phyloP scores from a whole-genome alignment of 2,888 invertebrate species.

The Camponotus fellah region DNA sequence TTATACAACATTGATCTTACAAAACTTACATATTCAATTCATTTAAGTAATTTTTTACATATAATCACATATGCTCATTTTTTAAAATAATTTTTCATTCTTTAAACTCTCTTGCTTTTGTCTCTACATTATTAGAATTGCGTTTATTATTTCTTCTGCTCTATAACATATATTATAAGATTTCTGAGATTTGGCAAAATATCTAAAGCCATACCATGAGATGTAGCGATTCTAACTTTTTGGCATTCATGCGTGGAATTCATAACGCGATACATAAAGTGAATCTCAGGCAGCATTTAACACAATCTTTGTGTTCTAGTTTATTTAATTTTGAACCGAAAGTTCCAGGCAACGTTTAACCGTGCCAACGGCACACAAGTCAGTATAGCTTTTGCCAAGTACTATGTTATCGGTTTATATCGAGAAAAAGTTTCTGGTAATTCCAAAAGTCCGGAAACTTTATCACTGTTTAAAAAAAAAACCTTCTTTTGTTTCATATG shows the following conservation, averaged over 20 bases:
- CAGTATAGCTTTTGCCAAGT: conserved; percentile 58
- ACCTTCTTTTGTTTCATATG: conserved; percentile 34
- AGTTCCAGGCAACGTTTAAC: conserved; percentile 39
- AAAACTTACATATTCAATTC: neutral
- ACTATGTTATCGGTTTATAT: conserved; percentile 66
- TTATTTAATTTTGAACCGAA: conserved; percentile 44
- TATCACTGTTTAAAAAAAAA: conserved; percentile 35
- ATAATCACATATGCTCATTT: no score
- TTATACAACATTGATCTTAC: neutral
- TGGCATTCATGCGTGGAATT: conserved; percentile 29
- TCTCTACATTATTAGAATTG: neutral
- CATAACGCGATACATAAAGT: conserved; percentile 1
- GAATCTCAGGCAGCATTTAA: conserved; percentile 39
- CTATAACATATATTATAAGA: neutral
- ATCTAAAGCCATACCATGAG: neutral
- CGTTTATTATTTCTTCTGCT: neutral
- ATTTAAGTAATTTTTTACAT: conserved; percentile 1
- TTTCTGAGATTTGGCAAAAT: conserved; percentile 20
- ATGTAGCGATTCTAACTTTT: conserved; percentile 18
- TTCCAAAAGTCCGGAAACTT: conserved; percentile 57
- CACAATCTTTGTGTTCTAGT: conserved; percentile 41
- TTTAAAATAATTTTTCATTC: neutral
- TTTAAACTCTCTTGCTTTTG: neutral
- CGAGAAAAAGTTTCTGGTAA: conserved; percentile 35
- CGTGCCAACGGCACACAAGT: conserved; percentile 33